Conservation (phyloP, 1,140 invertebrate species). For the Drosophila nannoptera region DNA sequence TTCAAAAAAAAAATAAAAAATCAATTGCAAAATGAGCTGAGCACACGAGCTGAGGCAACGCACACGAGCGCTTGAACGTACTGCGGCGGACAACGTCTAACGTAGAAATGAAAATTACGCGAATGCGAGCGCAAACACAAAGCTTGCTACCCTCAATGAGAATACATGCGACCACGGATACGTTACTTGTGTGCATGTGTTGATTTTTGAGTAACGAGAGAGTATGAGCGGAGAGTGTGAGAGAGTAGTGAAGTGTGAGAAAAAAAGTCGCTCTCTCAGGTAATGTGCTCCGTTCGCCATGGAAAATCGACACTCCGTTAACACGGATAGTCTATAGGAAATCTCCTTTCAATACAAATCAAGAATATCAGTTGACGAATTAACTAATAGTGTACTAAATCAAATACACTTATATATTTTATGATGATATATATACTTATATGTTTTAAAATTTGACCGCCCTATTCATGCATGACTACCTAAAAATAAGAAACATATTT, state of each 20-base stretch:
- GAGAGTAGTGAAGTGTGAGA: constrained; percentile 1
- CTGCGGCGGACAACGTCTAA: constrained; percentile 59
- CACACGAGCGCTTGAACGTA: constrained; percentile 56
- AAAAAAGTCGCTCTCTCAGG: constrained; percentile 13
- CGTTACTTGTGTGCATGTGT: constrained; percentile 13
- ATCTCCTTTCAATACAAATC: constrained; percentile 16
- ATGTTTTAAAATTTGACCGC: constrained; percentile 10
- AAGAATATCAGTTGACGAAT: no score
- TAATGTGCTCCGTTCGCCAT: constrained; percentile 14
- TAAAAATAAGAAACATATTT: background rate
- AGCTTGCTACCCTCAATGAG: constrained; percentile 29
- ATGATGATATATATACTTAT: background rate
- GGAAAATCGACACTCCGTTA: constrained; percentile 28
- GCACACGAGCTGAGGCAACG: constrained; percentile 63
- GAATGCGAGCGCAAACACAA: constrained; percentile 21
- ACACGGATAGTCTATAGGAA: constrained; percentile 17
- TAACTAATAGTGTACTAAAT: background rate
- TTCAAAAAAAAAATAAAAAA: constrained; percentile 62
- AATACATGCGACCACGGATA: constrained; percentile 4
- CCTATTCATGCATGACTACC: background rate
- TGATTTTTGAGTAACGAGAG: background rate
- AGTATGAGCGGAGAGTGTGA: background rate
- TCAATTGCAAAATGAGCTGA: constrained; percentile 62
- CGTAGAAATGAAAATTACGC: constrained; percentile 49
- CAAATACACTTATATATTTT: background rate